Evolutionary conservation across 2,888 invertebrate species (phyloP).

Genomic region (Brachypalpus laphriformis): DNA sequence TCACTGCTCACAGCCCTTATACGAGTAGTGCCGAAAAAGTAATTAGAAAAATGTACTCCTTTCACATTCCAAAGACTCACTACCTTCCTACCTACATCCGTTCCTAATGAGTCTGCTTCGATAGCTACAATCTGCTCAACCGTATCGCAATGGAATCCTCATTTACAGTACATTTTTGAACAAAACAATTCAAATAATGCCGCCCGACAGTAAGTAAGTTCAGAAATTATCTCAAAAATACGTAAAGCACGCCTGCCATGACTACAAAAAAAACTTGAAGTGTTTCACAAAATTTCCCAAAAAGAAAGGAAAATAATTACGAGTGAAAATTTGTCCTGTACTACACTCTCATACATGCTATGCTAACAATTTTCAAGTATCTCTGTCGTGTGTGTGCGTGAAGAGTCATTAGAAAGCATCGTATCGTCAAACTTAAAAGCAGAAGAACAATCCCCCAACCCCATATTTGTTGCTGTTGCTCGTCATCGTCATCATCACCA

Average conservation of each 20-base stretch:
- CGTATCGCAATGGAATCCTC: neutral
- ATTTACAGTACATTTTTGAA: neutral
- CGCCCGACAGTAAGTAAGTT: neutral
- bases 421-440: constrained; percentile 4
- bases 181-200: neutral
- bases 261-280: constrained; percentile 15
- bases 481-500: constrained; percentile 24
- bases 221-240: constrained; percentile 24
- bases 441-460: neutral
- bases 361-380: constrained; percentile 18
- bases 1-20: no score
- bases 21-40: no score
- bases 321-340: constrained; percentile 35
- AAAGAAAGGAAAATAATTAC: constrained; percentile 34
- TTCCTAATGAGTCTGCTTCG: no score
- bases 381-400: neutral
- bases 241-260: neutral
- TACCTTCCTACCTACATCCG: no score
- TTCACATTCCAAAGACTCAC: no score
- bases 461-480: constrained; percentile 25
- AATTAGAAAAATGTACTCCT: no score
- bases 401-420: constrained; percentile 43
- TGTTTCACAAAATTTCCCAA: constrained; percentile 16
- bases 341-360: constrained; percentile 10
- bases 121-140: no score